Evolutionary conservation across 2,888 invertebrate species (phyloP).

Genomic region (Cosmopolites sordidus): DNA sequence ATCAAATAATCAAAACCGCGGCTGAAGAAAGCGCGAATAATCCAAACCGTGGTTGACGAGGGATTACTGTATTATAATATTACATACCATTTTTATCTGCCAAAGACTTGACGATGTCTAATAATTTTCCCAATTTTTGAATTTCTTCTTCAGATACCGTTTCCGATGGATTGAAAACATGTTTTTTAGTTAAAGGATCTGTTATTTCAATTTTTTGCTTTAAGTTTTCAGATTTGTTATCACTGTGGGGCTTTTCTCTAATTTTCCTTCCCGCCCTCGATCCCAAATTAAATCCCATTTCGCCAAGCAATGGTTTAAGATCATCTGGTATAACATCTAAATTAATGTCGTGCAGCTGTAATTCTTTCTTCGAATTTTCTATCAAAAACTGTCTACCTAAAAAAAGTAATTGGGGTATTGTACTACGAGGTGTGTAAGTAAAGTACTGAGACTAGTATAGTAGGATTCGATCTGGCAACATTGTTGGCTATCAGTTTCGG

Average conservation of each 20-base stretch:
- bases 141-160: constrained; percentile 44
- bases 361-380: constrained; percentile 24
- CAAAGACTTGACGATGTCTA: constrained; percentile 49
- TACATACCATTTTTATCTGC: constrained; percentile 44
- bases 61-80: too few relatives aligned
- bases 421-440: too few relatives aligned
- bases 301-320: constrained; percentile 40
- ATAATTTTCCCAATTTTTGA: constrained; percentile 48
- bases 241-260: constrained; percentile 19
- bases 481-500: too few relatives aligned
- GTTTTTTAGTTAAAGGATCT: constrained; percentile 16
- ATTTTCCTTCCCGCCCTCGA: constrained; percentile 18
- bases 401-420: too few relatives aligned
- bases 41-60: too few relatives aligned
- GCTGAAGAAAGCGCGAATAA: too few relatives aligned
- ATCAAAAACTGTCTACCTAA: not conserved
- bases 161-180: constrained; percentile 42
- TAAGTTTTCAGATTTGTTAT: constrained; percentile 17
- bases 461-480: too few relatives aligned
- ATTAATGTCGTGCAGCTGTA: constrained; percentile 29
- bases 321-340: constrained; percentile 44
- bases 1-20: too few relatives aligned
- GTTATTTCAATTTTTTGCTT: constrained; percentile 2
- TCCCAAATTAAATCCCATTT: constrained; percentile 40
- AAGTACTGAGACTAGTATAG: too few relatives aligned